Evolutionary conservation across 2,797 vertebrate species (phyloP), one percentile per base, ranked within the genome.

Genomic region (Pseudomugil tenellus): DNA sequence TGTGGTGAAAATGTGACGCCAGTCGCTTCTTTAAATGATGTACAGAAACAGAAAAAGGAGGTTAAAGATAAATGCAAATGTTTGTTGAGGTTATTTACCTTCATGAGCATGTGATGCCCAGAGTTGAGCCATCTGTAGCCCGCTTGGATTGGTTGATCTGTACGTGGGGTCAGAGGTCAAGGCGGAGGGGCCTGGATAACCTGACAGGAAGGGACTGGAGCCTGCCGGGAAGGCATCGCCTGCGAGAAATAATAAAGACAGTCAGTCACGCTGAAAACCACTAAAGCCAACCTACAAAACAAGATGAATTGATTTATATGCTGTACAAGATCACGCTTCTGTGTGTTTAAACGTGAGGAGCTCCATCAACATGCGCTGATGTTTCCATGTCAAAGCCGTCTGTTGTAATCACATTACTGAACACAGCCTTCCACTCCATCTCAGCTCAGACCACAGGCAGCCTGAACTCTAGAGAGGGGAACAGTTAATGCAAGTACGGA

Each of bases 41-140:
- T 4, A 49, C 51, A 0, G 16, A 52, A n/a, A 66, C 9, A 29
- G 34, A 64, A 41, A 63, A 58, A 57, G 28, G 23, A 70, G 52
- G 19, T 43, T 2, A 11, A n/a, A 13, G 12, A 28, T 31, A 43
- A 29, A 23, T 4, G 3, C 17, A 34, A 53, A 34, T 35, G 34
- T 77, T 41, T 70, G 79, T 84, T 14, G 11, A 58, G 8, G 29
- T 1, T 17, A 43, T 82, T 79, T 93, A 95, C 94, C 92, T 91
- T 95, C 92, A 1, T 93, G 93, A 82, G 92, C 81, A 2, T 94
- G 93, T 11, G 89, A 69, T 0, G 94, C 91, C 93, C 94, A 95
- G 43, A 96, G 93, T 84, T 96, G 95, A 61, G 93, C 92, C 95
- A 96, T 95, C 80, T 95, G 95, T 70, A 96, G 89, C 77, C 92